Conservation (phyloP, 2,888 invertebrate genomes). For the Nezara viridula region DNA sequence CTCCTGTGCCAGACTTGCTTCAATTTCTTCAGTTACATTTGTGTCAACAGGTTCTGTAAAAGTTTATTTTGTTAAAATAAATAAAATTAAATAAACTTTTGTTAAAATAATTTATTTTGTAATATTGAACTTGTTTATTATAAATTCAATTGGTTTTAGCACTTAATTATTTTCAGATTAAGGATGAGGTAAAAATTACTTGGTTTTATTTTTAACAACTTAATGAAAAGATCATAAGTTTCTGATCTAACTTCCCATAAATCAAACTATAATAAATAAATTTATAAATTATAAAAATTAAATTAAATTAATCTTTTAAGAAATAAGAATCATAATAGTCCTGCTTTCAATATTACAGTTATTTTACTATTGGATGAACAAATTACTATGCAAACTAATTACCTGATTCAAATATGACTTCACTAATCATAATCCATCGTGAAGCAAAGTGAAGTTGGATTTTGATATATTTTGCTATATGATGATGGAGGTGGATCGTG, state of each 20-base stretch:
- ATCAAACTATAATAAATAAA: too few relatives aligned
- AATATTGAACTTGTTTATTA: neutral
- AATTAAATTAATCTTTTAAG: too few relatives aligned
- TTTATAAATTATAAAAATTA: too few relatives aligned
- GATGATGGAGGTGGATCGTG: constrained; percentile 75
- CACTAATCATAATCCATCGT: constrained; percentile 81
- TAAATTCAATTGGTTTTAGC: neutral
- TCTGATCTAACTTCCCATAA: too few relatives aligned
- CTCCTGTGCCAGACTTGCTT: constrained; percentile 71
- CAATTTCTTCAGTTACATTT: constrained; percentile 73
- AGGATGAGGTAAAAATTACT: too few relatives aligned
- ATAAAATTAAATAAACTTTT: too few relatives aligned
- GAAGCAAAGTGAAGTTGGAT: constrained; percentile 77
- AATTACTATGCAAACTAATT: neutral
- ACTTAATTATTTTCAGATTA: too few relatives aligned
- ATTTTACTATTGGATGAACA: neutral
- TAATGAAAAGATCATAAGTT: too few relatives aligned
- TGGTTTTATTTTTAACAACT: too few relatives aligned
- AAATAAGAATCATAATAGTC: too few relatives aligned
- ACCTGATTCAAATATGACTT: constrained; percentile 77
- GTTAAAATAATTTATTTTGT: neutral
- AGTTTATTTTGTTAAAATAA: neutral
- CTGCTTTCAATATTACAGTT: neutral
- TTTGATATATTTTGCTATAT: constrained; percentile 76
- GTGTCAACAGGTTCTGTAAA: constrained; percentile 66